These are phyloP conservation scores for Gobius niger DNA, from an alignment of 2,113 vertebrate genomes.

Conservation along the genomic window DNA sequence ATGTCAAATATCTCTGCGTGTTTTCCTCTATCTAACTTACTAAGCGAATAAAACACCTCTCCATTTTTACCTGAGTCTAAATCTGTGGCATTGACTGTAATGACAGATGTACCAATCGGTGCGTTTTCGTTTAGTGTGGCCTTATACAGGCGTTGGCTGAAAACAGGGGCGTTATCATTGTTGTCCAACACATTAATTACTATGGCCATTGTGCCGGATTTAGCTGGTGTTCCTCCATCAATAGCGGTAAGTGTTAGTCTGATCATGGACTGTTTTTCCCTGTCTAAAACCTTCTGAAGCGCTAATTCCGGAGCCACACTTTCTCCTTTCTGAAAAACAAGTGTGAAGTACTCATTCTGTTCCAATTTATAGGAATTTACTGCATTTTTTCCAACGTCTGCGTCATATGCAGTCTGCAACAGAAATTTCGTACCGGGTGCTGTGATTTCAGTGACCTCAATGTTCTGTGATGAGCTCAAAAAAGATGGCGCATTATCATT, in stretches of 20 bases:
- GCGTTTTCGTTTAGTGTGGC: conserved; percentile 76
- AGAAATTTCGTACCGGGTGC: conserved; percentile 56
- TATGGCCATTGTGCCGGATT: conserved; percentile 73
- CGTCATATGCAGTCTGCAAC: conserved; percentile 49
- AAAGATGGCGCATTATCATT: conserved; percentile 78
- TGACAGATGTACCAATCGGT: conserved; percentile 69
- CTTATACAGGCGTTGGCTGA: conserved; percentile 74
- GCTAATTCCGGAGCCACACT: conserved; percentile 67
- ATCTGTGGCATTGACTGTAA: conserved; percentile 83
- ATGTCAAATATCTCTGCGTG: conserved; percentile 76
- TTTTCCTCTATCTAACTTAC: conserved; percentile 64
- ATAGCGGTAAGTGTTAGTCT: conserved; percentile 77
- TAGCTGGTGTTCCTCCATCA: conserved; percentile 83
- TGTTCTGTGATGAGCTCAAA: conserved; percentile 45
- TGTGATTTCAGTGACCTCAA: conserved; percentile 71
- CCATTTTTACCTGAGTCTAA: conserved; percentile 83
- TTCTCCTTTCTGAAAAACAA: conserved; percentile 60
- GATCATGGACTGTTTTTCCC: conserved; percentile 80
- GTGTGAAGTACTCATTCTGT: conserved; percentile 63
- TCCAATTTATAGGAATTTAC: conserved; percentile 64
- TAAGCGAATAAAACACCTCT: conserved; percentile 79
- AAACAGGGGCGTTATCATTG: conserved; percentile 85
- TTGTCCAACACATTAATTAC: conserved; percentile 79
- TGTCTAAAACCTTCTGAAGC: conserved; percentile 80
- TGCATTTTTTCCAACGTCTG: conserved; percentile 68